These are phyloP conservation scores for Dipus sagitta DNA, from an alignment of 2,797 vertebrate genomes.

Conservation along the genomic window DNA sequence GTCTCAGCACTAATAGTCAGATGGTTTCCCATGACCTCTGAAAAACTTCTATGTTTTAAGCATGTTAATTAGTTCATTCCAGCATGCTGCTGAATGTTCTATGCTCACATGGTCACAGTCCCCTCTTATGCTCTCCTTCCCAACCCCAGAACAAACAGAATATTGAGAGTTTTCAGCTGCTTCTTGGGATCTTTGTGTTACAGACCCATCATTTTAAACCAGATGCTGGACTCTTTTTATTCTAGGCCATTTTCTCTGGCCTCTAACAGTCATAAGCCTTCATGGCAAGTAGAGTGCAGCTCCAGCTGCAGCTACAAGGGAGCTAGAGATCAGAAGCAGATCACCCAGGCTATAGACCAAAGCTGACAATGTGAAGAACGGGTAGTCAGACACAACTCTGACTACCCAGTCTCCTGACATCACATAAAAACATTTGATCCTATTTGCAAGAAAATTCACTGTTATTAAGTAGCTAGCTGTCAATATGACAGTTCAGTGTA, in stretches of 20 bases:
- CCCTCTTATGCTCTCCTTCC: not conserved
- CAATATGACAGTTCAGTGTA: constrained; percentile 43
- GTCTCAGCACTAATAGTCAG: constrained; percentile 62
- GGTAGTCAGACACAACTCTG: not conserved
- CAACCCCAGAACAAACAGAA: constrained; percentile 5
- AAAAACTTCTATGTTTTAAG: constrained; percentile 62
- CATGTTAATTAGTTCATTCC: constrained; percentile 67
- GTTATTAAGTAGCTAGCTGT: constrained; percentile 30
- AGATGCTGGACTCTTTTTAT: constrained; percentile 53
- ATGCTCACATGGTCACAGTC: constrained; percentile 49
- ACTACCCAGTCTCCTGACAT: not conserved
- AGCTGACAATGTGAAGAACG: not conserved
- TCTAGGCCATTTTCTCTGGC: not conserved
- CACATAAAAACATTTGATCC: constrained; percentile 46
- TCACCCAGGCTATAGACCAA: constrained; percentile 1
- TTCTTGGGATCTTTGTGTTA: constrained; percentile 57
- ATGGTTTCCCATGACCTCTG: constrained; percentile 55
- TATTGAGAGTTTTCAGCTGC: constrained; percentile 54
- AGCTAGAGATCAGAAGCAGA: constrained; percentile 31
- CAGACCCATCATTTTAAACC: constrained; percentile 48
- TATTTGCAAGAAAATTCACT: constrained; percentile 24
- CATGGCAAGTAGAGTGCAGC: constrained; percentile 53
- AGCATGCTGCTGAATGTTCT: constrained; percentile 52
- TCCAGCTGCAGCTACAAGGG: not conserved
- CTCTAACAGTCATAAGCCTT: constrained; percentile 26